Evolutionary conservation across 2,888 invertebrate species (phyloP), one percentile per base, ranked within the genome.

Genomic region (Amphipyra berbera): DNA sequence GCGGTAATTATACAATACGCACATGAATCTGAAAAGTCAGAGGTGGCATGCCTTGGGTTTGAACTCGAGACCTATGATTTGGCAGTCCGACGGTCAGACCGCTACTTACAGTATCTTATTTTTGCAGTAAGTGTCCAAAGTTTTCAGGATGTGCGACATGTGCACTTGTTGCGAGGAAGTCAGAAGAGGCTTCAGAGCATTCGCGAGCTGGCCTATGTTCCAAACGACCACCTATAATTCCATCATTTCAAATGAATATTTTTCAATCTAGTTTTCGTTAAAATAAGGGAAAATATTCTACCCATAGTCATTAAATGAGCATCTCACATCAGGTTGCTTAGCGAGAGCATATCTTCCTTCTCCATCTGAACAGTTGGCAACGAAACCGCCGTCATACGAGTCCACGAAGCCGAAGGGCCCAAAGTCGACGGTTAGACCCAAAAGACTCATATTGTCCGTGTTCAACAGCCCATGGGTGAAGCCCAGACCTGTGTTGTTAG

Each of bases 321-420:
- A 14, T 44, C 88, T 89, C 68, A 96, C 96, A 78, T 95, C 95
- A 50, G 96, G 95, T 80, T 96, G 96, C 63, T 95, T 95, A 8
- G 92, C 90, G 60, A 96, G 94, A 5, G 96, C 89, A 78, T 97
- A 97, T 68, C 96, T 88, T 27, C 95, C 95, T 82, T 95, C 95
- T 63, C 96, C 95, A 85, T 96, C 96, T 45, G 96, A 96, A 53
- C 93, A 93, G 84, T 97, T 97, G 21, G 96, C 95, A 5, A 96
- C 95, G 76, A 95, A 96, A 12, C 95, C 94, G 1, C 96, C 95
- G 76, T 96, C 95, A 79, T 95, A 97, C 0, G 95, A 94, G 78
- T 96, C 96, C 73, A 96, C 93, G 77, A 96, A 97, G 1, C 96
- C 96, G 83, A 94, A 97, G 0, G 97, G 97, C 0, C 97, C 97